Base-by-base conservation (phyloP, 2,888 invertebrate species). In the Trachelus troglodyta region DNA sequence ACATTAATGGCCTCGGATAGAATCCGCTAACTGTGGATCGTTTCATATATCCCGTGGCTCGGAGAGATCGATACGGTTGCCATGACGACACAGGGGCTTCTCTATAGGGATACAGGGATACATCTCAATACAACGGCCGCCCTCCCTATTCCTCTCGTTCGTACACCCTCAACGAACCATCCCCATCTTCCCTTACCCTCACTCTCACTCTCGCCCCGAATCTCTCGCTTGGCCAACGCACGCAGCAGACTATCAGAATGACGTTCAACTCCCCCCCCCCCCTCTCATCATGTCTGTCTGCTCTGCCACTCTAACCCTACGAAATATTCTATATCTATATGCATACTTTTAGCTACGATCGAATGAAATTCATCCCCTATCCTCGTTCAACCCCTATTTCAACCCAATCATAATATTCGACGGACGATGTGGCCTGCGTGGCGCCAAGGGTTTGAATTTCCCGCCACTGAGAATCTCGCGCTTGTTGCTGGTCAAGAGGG, bases 31-130 rank as follows among this genome's bases (percentile, higher is more conserved):
- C 87, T 86, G 87, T 83, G 85, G 87, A 88, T 87, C 87, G 88
- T 87, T 88, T 88, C 86, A 85, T 88, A 87, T 85, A 88, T 88
- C 87, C 86, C 86, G 85, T 83, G 83, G 85, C 85, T 78, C 82
- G 78, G 84, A 81, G 87, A 23, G 89, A 90, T 90, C 91, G 91
- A 91, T 90, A 90, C 87, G 84, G 89, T 90, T 85, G 87, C 85
- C 86, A 90, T 90, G 89, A 85, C 86, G 83, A 90, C 91, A 82
- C 84, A 82, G 82, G 56, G 85, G 83, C 85, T 82, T 77, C 73
- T 77, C 80, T 83, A 81, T 83, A 86, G 84, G 83, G 82, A 84
- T 85, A 87, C 83, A 84, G 76, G 69, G 77, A 75, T 77, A 23
- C 71, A 75, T 79, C 79, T 79, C 74, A 75, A 56, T 77, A 76